Evolutionary conservation across 2,113 vertebrate species (phyloP).

Genomic region (Scomber colias): DNA sequence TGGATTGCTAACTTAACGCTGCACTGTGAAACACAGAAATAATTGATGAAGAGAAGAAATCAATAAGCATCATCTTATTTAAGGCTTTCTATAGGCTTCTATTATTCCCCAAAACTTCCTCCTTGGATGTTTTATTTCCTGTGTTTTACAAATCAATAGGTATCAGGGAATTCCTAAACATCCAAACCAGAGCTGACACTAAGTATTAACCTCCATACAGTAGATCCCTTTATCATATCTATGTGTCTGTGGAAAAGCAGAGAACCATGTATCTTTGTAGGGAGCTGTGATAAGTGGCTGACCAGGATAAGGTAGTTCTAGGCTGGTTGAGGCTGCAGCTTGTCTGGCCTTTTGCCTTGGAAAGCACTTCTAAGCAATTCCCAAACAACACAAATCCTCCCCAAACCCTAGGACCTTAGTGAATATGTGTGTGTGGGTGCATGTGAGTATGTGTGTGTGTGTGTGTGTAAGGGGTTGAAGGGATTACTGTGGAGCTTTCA

Average conservation of each 20-base stretch:
- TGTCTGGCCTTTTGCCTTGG: slow-evolving; percentile 70
- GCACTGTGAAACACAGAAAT: not conserved
- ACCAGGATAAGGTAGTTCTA: slow-evolving; percentile 52
- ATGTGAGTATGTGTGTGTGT: slow-evolving; percentile 35
- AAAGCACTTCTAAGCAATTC: slow-evolving; percentile 82
- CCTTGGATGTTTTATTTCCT: not conserved
- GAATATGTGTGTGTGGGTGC: slow-evolving; percentile 32
- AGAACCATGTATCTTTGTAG: slow-evolving; percentile 35
- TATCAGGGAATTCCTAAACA: slow-evolving; percentile 15
- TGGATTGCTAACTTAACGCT: not conserved
- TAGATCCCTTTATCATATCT: slow-evolving; percentile 22
- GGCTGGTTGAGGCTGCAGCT: slow-evolving; percentile 46
- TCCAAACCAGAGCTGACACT: not conserved
- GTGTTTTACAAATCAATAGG: not conserved
- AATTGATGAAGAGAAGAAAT: slow-evolving; percentile 3
- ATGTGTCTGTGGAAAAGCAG: slow-evolving; percentile 5
- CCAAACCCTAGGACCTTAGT: slow-evolving; percentile 63
- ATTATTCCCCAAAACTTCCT: not conserved
- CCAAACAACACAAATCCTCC: slow-evolving; percentile 79
- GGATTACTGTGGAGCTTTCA: slow-evolving; percentile 80
- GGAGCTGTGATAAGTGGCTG: slow-evolving; percentile 53
- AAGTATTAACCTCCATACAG: not conserved
- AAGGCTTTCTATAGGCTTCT: not conserved
- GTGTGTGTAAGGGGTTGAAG: slow-evolving; percentile 62
- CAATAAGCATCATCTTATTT: not conserved